Evolutionary conservation across 2,113 vertebrate genomes (phyloP).

Genomic region (Esox niger): DNA sequence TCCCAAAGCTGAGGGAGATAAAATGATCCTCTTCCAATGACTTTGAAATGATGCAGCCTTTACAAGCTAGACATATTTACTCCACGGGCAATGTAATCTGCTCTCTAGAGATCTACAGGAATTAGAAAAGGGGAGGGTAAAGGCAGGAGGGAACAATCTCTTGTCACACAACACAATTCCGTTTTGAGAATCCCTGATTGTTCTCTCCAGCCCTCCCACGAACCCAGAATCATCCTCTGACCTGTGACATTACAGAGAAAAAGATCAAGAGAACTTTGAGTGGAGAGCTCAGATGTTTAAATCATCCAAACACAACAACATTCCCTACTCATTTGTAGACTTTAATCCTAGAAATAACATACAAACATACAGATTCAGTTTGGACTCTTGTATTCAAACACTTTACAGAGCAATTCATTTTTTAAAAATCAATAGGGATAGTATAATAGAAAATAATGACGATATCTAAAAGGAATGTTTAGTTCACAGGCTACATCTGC

Average conservation of each 20-base stretch:
- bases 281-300: no score
- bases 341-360: not conserved
- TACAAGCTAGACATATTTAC: not conserved
- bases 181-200: no score
- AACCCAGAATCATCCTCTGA: no score
- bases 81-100: no score
- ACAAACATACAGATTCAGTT: not conserved
- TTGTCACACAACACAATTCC: not conserved
- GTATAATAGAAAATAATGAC: not conserved
- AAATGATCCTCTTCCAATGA: no score
- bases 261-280: no score
- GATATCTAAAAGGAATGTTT: no score
- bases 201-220: no score
- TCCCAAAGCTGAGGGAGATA: no score
- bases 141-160: not conserved
- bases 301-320: no score
- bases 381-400: conserved; percentile 12
- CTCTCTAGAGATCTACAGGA: not conserved
- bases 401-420: not conserved
- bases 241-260: not conserved
- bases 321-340: not conserved
- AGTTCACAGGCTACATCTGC: not conserved
- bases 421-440: not conserved
- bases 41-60: no score
- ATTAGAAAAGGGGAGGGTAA: not conserved